Base-by-base conservation (phyloP, 2,113 vertebrate genomes). In the Pampusana beccarii region DNA sequence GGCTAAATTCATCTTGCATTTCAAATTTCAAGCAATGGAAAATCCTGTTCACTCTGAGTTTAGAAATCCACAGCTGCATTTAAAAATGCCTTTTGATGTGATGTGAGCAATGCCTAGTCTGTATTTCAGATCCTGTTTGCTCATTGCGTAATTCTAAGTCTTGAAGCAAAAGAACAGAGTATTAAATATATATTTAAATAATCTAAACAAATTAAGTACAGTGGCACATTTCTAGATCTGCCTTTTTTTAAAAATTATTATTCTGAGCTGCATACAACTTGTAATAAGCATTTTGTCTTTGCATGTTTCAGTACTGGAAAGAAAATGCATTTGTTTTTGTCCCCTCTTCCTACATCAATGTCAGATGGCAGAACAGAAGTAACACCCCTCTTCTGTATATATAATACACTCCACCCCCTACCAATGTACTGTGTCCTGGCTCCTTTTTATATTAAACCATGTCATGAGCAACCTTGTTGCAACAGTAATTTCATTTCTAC, bases 371-470 rank as follows among this genome's bases (percentile, higher is more conserved):
- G 86, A 90, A 79, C 44, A 89, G 90, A 96, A 91, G 38, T 75
- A 13, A 58, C 70, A 79, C 36, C 42, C 73, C 69, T 96, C 46
- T 86, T 90, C 48, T 97, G 94, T 96, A 74, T 87, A 86, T 90
- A 74, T 33, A 57, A 94, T 86, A 94, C 93, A 86, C 86, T 94
- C 92, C 93, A 91, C 87, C 51, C 58, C 89, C 91, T 96, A 61
- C 80, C 86, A 69, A 69, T 83, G 81, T 86, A 62, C 75, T 95
- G 79, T 95, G 82, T 74, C 71, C 83, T 74, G 85, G 83, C 53
- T 96, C 61, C 90, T 94, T 95, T 96, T 96, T 85, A 5, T 86
- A 97, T 98, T 98, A 97, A 98, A 97, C 31, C 87, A 16, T 81
- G 64, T 95, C 62, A 54, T 67, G 94, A 96, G 92, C 86, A 96